A percentile compares a stretch with the other conserved stretches of the same genome.
These are phyloP conservation scores for Pongo abelii DNA, from an alignment of 2,113 vertebrate genomes.

Conservation along the genomic window DNA sequence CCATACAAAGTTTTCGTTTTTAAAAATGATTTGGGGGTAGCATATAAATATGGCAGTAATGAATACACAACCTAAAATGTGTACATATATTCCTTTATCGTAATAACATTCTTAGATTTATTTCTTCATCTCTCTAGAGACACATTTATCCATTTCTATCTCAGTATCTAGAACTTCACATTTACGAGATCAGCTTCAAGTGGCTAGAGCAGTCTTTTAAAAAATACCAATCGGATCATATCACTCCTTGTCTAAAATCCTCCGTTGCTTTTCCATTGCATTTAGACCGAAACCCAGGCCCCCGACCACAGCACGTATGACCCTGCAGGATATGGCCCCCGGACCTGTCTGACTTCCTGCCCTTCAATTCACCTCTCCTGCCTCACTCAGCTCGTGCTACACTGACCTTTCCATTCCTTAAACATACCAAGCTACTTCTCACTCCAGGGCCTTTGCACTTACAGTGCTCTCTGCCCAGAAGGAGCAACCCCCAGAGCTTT, in stretches of 20 bases:
- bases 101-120: not conserved
- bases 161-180: not conserved
- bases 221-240: not conserved
- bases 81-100: not conserved
- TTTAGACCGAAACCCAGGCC: conserved; percentile 2
- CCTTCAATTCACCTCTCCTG: not conserved
- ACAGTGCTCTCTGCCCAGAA: not conserved
- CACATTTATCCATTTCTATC: not conserved
- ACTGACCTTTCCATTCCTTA: not conserved
- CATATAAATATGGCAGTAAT: not conserved
- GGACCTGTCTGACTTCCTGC: not conserved
- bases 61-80: not conserved
- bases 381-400: not conserved
- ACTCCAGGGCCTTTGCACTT: conserved; percentile 44
- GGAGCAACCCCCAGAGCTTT: not conserved
- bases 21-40: not conserved
- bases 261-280: conserved; percentile 6
- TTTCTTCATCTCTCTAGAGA: not conserved
- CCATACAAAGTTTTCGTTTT: not conserved
- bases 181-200: not conserved
- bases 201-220: not conserved
- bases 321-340: not conserved
- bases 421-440: not conserved
- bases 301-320: not conserved
- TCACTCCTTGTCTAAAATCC: conserved; percentile 32